A percentile compares a stretch with the other conserved stretches of the same genome.
Evolutionary conservation across 2,113 vertebrate genomes (phyloP).

Genomic region (Actenoides lindsayi): DNA sequence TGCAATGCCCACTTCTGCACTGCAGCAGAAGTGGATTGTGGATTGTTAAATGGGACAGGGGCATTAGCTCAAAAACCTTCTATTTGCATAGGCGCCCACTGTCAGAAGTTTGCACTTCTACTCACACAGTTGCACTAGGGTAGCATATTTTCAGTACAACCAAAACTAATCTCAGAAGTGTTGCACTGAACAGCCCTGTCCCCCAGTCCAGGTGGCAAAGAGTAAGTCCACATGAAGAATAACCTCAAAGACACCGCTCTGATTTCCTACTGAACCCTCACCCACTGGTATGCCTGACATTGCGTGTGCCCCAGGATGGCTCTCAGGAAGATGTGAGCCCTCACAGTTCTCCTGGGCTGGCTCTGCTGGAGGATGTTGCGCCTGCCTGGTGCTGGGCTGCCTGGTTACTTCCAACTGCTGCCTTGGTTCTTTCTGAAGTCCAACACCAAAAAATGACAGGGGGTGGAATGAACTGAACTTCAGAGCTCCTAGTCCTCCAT

Average conservation of each 20-base stretch:
- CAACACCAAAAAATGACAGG: background rate
- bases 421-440: background rate
- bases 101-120: background rate
- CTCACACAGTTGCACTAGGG: background rate
- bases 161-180: background rate
- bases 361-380: background rate
- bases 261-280: background rate
- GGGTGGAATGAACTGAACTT: background rate
- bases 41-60: background rate
- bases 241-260: accelerated
- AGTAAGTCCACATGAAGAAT: background rate
- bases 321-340: background rate
- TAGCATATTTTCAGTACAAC: background rate
- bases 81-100: background rate
- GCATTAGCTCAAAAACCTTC: background rate
- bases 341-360: background rate
- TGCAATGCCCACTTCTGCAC: accelerated
- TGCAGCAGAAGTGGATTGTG: background rate
- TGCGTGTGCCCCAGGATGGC: background rate
- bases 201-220: accelerated
- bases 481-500: background rate
- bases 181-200: background rate
- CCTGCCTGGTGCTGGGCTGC: background rate
- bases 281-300: background rate
- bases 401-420: background rate